Evolutionary conservation across 1,140 invertebrate species (phyloP).

Genomic region (Chrysopa pallens): DNA sequence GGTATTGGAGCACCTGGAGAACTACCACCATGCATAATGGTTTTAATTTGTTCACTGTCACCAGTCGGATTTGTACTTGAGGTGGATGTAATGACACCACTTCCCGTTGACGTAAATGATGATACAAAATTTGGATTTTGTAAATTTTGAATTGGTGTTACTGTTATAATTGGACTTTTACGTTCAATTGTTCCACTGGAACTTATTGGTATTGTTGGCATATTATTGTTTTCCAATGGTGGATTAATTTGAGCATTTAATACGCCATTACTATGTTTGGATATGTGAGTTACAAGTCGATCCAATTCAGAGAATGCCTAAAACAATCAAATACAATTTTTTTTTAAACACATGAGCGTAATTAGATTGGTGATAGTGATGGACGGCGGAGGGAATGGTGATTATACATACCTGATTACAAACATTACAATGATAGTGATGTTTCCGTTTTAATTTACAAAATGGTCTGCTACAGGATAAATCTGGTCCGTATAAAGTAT

Average conservation of each 20-base stretch:
- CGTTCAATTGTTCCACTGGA: neutral
- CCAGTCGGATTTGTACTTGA: too few relatives aligned
- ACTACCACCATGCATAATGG: too few relatives aligned
- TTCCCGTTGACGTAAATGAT: too few relatives aligned
- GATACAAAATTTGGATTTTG: neutral
- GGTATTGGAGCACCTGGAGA: neutral
- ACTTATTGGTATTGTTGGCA: neutral
- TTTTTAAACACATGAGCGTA: too few relatives aligned
- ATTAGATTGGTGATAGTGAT: neutral
- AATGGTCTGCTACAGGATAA: constrained; percentile 63
- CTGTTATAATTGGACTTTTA: neutral
- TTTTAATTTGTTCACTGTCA: too few relatives aligned
- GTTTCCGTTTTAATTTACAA: constrained; percentile 68
- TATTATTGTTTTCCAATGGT: neutral
- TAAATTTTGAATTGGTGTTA: neutral
- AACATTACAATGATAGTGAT: constrained; percentile 74
- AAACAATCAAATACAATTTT: constrained; percentile 7
- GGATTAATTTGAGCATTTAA: constrained; percentile 11
- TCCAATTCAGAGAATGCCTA: constrained; percentile 50
- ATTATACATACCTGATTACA: constrained; percentile 51
- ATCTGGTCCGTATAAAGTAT: constrained; percentile 25
- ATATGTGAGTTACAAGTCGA: constrained; percentile 44
- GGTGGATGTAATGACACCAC: too few relatives aligned
- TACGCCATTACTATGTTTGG: constrained; percentile 44
- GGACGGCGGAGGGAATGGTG: neutral